These are phyloP conservation scores for Drosophila fuyamai DNA, from an alignment of 1,140 invertebrate genomes.

Conservation along the genomic window DNA sequence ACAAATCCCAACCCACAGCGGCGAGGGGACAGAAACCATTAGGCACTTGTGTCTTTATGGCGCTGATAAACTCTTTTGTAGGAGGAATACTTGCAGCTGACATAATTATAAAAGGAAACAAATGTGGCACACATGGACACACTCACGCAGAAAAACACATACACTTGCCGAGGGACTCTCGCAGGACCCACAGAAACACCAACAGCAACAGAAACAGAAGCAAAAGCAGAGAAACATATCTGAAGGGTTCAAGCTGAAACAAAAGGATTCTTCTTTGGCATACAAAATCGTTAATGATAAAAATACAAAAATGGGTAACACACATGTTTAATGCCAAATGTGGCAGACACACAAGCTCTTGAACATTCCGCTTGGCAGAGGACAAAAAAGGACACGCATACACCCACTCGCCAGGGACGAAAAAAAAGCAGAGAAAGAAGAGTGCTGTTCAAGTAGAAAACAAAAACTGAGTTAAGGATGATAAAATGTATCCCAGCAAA, in stretches of 20 bases:
- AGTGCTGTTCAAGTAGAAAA: slow-evolving; percentile 6
- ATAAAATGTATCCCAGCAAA: not conserved
- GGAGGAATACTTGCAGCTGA: slow-evolving; percentile 76
- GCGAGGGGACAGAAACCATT: slow-evolving; percentile 12
- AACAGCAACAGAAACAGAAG: slow-evolving; percentile 22
- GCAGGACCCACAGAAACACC: slow-evolving; percentile 55
- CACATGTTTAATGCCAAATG: slow-evolving; percentile 67
- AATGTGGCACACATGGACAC: slow-evolving; percentile 64
- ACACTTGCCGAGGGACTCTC: slow-evolving; percentile 38
- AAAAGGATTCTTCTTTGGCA: slow-evolving; percentile 76
- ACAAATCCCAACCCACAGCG: slow-evolving; percentile 26
- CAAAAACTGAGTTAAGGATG: slow-evolving; percentile 4
- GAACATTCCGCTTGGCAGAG: slow-evolving; percentile 38
- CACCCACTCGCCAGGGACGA: slow-evolving; percentile 7
- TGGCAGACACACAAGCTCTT: slow-evolving; percentile 39
- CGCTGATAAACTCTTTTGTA: slow-evolving; percentile 72
- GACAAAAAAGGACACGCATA: slow-evolving; percentile 58
- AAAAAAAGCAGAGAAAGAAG: slow-evolving; percentile 3
- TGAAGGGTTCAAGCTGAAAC: slow-evolving; percentile 59
- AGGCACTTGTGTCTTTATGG: slow-evolving; percentile 58
- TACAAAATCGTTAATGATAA: slow-evolving; percentile 67
- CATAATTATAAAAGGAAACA: slow-evolving; percentile 81
- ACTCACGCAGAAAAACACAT: slow-evolving; percentile 25
- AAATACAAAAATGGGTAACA: slow-evolving; percentile 52
- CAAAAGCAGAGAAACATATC: slow-evolving; percentile 58